A percentile compares a stretch with the other conserved stretches of the same genome.
Conservation (phyloP, 2,113 vertebrate species). For the Ameiurus melas region DNA sequence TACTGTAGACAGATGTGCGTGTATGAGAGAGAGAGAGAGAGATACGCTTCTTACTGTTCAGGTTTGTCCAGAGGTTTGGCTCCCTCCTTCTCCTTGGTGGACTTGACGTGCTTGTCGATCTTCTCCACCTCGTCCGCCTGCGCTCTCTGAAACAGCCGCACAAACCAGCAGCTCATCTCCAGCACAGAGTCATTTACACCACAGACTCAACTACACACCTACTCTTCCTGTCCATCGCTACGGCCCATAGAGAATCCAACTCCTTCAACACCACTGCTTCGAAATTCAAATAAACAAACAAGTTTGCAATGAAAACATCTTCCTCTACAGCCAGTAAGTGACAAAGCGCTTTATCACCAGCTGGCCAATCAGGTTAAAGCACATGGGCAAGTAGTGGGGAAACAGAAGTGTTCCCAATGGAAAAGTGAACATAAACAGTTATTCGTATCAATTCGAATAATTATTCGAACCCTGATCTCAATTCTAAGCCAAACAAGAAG, state of each 20-base stretch:
- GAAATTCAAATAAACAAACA: not conserved
- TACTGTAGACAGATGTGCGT: too few relatives aligned
- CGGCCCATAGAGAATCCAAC: not conserved
- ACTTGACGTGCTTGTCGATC: constrained; percentile 91
- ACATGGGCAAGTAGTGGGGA: not conserved
- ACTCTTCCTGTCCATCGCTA: not conserved
- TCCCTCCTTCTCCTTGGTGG: constrained; percentile 88
- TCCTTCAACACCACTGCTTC: not conserved
- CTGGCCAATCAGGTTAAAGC: not conserved
- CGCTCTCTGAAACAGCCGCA: constrained; percentile 79
- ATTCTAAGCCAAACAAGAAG: not conserved
- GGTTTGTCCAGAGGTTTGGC: constrained; percentile 94
- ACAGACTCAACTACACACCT: not conserved
- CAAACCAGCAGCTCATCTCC: not conserved
- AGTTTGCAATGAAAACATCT: not conserved
- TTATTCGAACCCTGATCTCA: not conserved
- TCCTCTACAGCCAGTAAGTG: not conserved
- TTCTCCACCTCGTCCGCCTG: constrained; percentile 96
- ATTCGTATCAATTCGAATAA: not conserved
- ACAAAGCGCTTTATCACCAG: not conserved
- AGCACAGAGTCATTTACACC: not conserved
- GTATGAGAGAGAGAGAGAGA: not conserved
- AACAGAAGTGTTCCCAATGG: not conserved
- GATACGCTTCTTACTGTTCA: constrained; percentile 88
- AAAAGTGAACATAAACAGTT: not conserved